Percentiles rank a stretch among this genome's conserved stretches.
These are phyloP conservation scores for Chrysopilus asiliformis DNA, from an alignment of 2,888 invertebrate genomes.

Conservation along the genomic window DNA sequence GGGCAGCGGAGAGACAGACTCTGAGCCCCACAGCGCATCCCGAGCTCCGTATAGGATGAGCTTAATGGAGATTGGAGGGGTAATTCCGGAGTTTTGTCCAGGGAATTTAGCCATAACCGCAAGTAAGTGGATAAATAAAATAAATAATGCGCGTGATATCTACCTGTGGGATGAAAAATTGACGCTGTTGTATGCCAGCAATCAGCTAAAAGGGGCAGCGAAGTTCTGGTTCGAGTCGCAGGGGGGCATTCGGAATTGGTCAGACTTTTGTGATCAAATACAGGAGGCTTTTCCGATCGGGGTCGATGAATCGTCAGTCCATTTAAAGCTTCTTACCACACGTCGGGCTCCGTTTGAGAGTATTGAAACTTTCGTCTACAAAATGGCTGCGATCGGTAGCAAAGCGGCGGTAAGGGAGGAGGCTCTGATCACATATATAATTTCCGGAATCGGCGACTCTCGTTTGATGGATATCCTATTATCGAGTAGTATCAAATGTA, in stretches of 20 bases:
- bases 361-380: background rate
- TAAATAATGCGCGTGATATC: no score
- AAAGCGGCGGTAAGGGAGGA: constrained; percentile 16
- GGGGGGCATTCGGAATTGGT: background rate
- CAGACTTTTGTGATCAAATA: background rate
- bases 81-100: no score
- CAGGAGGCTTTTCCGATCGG: background rate
- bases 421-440: constrained; percentile 18
- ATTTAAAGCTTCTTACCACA: background rate
- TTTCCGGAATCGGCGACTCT: constrained; percentile 3
- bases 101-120: no score
- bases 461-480: background rate
- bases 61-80: no score
- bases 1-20: no score
- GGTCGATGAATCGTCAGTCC: background rate
- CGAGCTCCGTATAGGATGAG: no score
- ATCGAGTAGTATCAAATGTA: no score
- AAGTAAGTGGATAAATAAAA: no score
- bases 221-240: background rate
- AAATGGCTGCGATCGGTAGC: constrained; percentile 6
- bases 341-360: background rate
- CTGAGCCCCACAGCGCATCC: no score
- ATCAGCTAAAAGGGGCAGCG: no score
- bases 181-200: no score
- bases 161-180: no score